These are phyloP conservation scores for Leptinotarsa tumamoca DNA, from an alignment of 2,888 invertebrate genomes.

Conservation along the genomic window DNA sequence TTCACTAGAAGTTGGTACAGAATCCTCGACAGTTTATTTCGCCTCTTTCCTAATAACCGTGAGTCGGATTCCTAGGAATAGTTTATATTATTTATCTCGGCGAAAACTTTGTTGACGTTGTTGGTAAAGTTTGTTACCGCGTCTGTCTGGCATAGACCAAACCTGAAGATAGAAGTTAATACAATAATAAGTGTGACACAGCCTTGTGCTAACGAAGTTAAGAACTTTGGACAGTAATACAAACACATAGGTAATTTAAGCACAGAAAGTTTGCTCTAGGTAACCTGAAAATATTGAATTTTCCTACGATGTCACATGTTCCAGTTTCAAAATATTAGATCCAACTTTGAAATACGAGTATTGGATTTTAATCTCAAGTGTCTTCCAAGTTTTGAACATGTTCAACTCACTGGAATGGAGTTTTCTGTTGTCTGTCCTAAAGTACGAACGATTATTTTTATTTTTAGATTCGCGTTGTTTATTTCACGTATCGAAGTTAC, in stretches of 20 bases:
- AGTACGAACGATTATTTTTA: too few relatives aligned
- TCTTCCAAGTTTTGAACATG: not conserved
- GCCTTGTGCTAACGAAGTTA: slow-evolving; percentile 11
- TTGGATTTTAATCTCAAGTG: not conserved
- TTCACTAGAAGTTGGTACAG: too few relatives aligned
- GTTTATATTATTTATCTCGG: not conserved
- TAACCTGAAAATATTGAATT: slow-evolving; percentile 9
- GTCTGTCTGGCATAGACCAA: not conserved
- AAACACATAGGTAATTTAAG: not conserved
- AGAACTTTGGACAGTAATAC: slow-evolving; percentile 16
- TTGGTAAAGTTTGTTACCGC: not conserved
- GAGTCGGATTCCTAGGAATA: not conserved
- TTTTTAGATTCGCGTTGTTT: not conserved
- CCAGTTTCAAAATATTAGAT: not conserved
- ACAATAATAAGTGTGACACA: slow-evolving; percentile 18
- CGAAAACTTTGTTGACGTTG: not conserved
- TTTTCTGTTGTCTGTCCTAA: too few relatives aligned
- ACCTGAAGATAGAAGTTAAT: slow-evolving; percentile 11
- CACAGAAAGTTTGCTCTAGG: not conserved
- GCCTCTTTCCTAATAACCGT: not conserved
- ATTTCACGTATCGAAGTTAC: not conserved
- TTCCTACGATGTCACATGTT: slow-evolving; percentile 3
- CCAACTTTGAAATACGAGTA: not conserved
- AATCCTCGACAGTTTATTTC: not conserved
- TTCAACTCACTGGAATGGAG: too few relatives aligned